These are phyloP conservation scores for Euwallacea fornicatus DNA, from an alignment of 1,140 invertebrate genomes.

Conservation along the genomic window DNA sequence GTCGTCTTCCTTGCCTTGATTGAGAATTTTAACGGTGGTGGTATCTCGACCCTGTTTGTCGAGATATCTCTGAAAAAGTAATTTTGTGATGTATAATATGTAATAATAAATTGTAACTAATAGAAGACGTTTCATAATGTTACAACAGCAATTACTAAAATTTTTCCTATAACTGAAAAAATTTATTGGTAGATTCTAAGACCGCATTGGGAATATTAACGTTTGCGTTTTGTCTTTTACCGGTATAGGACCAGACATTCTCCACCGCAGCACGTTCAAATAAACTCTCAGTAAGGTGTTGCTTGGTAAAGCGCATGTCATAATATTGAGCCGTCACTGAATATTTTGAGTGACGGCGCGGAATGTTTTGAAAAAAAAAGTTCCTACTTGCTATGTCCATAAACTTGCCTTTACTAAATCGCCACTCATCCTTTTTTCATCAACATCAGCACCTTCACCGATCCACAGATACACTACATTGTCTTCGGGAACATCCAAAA, in stretches of 20 bases:
- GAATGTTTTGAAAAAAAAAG: neutral
- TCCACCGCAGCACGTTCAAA: too few relatives aligned
- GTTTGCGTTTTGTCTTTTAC: too few relatives aligned
- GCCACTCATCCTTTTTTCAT: constrained; percentile 59
- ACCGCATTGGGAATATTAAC: too few relatives aligned
- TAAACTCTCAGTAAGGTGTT: too few relatives aligned
- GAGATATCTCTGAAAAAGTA: constrained; percentile 58
- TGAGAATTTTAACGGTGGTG: constrained; percentile 64
- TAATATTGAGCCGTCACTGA: neutral
- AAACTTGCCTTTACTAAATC: constrained; percentile 42
- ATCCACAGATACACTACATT: constrained; percentile 76
- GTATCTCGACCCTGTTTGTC: constrained; percentile 60
- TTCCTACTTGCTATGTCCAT: constrained; percentile 50
- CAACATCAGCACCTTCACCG: constrained; percentile 68
- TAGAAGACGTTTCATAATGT: neutral
- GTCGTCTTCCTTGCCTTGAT: constrained; percentile 69
- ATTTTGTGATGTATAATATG: too few relatives aligned
- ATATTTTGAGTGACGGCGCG: neutral
- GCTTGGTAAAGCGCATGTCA: neutral
- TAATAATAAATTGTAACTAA: neutral
- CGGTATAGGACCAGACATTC: too few relatives aligned
- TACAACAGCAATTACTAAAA: neutral
- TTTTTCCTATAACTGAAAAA: neutral
- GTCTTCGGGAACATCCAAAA: constrained; percentile 72
- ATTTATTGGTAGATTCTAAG: too few relatives aligned